These are phyloP conservation scores for Rhabdomys pumilio DNA, from an alignment of 2,797 vertebrate species.

Conservation along the genomic window DNA sequence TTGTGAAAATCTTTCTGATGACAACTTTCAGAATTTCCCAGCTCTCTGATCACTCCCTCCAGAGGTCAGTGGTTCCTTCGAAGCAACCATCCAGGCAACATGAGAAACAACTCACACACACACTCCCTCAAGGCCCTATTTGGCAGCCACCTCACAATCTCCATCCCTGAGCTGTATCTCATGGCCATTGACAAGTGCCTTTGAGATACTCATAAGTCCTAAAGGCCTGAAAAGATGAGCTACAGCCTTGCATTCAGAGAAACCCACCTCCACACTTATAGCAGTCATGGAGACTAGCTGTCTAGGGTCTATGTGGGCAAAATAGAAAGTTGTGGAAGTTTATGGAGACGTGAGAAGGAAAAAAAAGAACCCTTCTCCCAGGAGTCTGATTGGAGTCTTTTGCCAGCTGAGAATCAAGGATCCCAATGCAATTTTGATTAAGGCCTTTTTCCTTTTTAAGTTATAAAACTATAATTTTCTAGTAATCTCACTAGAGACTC, in stretches of 20 bases:
- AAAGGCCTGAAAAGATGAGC: background rate
- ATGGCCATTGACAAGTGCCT: background rate
- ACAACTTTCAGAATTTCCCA: background rate
- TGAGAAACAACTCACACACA: background rate
- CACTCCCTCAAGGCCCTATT: background rate
- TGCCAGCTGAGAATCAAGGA: background rate
- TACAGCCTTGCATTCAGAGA: background rate
- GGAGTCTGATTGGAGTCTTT: background rate
- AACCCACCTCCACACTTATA: background rate
- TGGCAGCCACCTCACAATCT: background rate
- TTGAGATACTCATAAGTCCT: background rate
- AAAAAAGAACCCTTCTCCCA: background rate
- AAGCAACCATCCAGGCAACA: background rate
- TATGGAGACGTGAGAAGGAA: background rate
- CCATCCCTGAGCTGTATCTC: background rate
- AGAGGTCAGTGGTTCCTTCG: conserved; percentile 2
- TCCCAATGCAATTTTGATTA: background rate
- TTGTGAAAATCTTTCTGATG: conserved; percentile 21
- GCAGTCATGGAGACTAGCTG: background rate
- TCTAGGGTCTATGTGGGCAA: background rate
- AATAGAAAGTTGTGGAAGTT: background rate
- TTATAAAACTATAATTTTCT: background rate
- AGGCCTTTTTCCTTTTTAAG: background rate
- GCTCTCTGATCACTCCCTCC: background rate
- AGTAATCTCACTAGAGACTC: background rate